Conservation (phyloP, 2,888 invertebrate species). For the Syrista parreyssii region DNA sequence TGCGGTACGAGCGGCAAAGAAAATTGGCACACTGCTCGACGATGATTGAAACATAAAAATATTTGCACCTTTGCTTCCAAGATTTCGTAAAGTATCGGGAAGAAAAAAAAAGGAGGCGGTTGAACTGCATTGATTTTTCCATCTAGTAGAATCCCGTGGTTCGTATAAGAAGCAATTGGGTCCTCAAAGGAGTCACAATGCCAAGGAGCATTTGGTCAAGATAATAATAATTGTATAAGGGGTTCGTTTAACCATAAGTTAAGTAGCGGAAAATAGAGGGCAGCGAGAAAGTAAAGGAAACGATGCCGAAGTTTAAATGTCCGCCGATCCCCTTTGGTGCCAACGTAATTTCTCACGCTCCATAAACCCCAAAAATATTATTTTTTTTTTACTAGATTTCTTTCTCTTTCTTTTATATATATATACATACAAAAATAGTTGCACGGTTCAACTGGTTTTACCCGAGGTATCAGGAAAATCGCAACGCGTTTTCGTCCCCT, state of each 20-base stretch:
- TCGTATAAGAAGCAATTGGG: not conserved
- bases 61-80: not conserved
- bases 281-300: not conserved
- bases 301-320: not conserved
- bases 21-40: too few species aligned
- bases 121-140: too few species aligned
- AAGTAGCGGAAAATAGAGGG: not conserved
- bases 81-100: too few species aligned
- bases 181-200: not conserved
- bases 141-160: too few species aligned
- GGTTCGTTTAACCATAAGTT: not conserved
- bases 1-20: too few species aligned
- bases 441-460: not conserved
- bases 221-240: not conserved
- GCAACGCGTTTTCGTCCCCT: too few species aligned
- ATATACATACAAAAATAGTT: too few species aligned
- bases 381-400: not conserved
- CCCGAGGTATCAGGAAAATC: not conserved
- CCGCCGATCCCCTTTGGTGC: not conserved
- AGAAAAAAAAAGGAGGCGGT: too few species aligned
- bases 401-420: not conserved
- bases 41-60: not conserved
- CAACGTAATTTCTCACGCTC: not conserved
- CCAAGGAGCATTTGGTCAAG: not conserved
- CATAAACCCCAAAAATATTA: not conserved